Conservation (phyloP, 1,140 invertebrate species). For the Meloidogyne chitwoodi region DNA sequence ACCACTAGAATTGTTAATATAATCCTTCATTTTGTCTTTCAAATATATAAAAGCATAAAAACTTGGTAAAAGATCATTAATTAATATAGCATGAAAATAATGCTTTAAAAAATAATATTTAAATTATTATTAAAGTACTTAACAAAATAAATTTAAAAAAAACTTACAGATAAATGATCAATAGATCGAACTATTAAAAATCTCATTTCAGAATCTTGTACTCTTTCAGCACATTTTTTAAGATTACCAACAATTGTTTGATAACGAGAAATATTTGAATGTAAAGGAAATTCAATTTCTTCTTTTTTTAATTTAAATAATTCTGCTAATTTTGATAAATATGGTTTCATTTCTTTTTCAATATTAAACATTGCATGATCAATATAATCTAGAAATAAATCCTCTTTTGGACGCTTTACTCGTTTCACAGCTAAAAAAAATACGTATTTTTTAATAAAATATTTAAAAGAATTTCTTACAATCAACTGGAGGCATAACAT, state of each 20-base stretch:
- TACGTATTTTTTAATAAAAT: not conserved
- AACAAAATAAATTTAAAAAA: not conserved
- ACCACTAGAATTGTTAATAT: not conserved
- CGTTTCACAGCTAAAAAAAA: not conserved
- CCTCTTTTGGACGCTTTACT: not conserved
- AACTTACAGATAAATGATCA: slow-evolving; percentile 23
- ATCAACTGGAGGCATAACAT: slow-evolving; percentile 31
- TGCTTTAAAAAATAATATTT: slow-evolving; percentile 21
- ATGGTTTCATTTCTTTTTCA: slow-evolving; percentile 15
- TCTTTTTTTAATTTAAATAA: slow-evolving; percentile 1
- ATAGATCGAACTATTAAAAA: slow-evolving; percentile 22
- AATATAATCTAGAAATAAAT: slow-evolving; percentile 12
- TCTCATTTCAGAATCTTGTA: slow-evolving; percentile 14
- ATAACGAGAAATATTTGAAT: slow-evolving; percentile 12
- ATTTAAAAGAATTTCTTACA: too few relatives aligned
- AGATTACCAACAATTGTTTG: slow-evolving; percentile 22
- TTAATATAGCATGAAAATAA: slow-evolving; percentile 36
- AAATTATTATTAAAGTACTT: not conserved
- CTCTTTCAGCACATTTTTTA: slow-evolving; percentile 8
- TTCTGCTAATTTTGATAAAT: not conserved
- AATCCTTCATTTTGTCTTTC: slow-evolving; percentile 29
- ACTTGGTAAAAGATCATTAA: slow-evolving; percentile 35
- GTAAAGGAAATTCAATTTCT: slow-evolving; percentile 20
- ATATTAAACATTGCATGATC: slow-evolving; percentile 23
- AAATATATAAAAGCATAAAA: slow-evolving; percentile 32